These are phyloP conservation scores for Parelbella ahira DNA, from an alignment of 2,888 invertebrate genomes.

Conservation along the genomic window DNA sequence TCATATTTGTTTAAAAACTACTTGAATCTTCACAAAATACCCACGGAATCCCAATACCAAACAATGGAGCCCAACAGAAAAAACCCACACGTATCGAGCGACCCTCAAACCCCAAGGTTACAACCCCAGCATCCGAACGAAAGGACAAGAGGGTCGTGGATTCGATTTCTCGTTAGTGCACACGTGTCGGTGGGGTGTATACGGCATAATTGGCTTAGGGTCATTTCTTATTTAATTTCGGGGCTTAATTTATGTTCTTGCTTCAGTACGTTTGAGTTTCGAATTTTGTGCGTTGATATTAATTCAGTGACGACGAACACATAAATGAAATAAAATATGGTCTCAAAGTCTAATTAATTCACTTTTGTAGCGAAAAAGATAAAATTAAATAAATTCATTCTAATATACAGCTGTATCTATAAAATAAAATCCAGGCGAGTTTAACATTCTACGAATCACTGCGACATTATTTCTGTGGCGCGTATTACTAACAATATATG, in stretches of 20 bases:
- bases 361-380: too few relatives aligned
- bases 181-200: constrained; percentile 29
- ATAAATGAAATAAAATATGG: too few relatives aligned
- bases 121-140: constrained; percentile 12
- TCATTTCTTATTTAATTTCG: constrained; percentile 22
- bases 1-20: too few relatives aligned
- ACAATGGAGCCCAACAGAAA: constrained; percentile 1
- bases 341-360: too few relatives aligned
- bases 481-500: too few relatives aligned
- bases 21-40: constrained; percentile 1
- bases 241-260: constrained; percentile 13
- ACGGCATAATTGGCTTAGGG: constrained; percentile 29
- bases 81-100: not conserved
- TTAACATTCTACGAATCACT: too few relatives aligned
- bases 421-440: too few relatives aligned
- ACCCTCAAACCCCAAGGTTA: constrained; percentile 15
- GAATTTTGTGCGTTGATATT: too few relatives aligned
- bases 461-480: too few relatives aligned
- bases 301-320: too few relatives aligned
- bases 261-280: constrained; percentile 5
- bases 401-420: too few relatives aligned
- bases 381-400: too few relatives aligned
- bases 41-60: not conserved
- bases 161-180: constrained; percentile 30
- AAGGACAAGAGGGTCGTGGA: constrained; percentile 20